Evolutionary conservation across 2,888 invertebrate species (phyloP).

Genomic region (Hymenopus coronatus): DNA sequence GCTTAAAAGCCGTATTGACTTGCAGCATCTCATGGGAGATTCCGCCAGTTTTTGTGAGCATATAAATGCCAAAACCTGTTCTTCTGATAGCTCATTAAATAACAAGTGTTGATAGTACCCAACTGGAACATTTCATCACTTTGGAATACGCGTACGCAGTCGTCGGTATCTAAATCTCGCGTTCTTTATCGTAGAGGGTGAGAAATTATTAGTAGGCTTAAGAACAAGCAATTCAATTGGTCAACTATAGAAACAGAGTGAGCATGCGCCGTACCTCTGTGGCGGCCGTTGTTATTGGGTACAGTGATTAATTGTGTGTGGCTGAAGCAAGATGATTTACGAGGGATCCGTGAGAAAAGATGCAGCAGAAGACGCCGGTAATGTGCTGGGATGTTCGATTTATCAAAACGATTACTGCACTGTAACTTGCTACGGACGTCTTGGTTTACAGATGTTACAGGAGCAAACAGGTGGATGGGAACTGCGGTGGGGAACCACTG

Average conservation of each 20-base stretch:
- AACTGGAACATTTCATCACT: not conserved
- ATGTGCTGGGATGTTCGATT: not conserved
- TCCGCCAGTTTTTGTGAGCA: not conserved
- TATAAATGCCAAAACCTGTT: not conserved
- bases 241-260: not conserved
- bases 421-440: too few species aligned
- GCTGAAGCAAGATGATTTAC: not conserved
- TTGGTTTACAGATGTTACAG: too few species aligned
- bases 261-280: not conserved
- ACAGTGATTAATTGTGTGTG: slow-evolving; percentile 1
- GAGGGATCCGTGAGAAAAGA: not conserved
- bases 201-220: not conserved
- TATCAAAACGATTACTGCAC: not conserved
- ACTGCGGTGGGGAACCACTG: too few species aligned
- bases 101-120: not conserved
- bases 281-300: not conserved
- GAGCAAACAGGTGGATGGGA: too few species aligned
- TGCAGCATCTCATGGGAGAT: too few species aligned
- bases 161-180: not conserved
- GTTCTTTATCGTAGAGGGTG: not conserved
- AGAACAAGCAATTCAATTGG: not conserved
- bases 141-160: not conserved
- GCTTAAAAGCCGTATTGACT: too few species aligned
- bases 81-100: not conserved
- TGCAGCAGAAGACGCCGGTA: not conserved